Evolutionary conservation across 2,888 invertebrate species (phyloP).

Genomic region (Pardosa pseudoannulata): DNA sequence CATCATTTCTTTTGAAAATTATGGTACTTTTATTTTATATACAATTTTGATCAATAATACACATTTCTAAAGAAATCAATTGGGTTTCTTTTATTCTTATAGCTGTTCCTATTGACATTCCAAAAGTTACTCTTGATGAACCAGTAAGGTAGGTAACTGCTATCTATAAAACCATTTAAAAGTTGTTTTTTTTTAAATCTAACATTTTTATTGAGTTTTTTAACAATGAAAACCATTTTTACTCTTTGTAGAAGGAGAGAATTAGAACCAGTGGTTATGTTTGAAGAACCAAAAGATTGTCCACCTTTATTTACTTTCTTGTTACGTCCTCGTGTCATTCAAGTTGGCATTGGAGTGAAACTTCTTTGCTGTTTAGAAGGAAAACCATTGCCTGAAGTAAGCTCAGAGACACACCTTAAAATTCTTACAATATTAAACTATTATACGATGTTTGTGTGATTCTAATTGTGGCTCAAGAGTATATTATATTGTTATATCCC

Average conservation of each 20-base stretch:
- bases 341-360: conserved; percentile 94
- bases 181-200: not conserved
- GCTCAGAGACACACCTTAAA: too few species aligned
- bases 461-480: too few species aligned
- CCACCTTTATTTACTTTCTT: conserved; percentile 98
- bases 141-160: conserved; percentile 68
- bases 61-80: too few species aligned
- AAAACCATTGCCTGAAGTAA: conserved; percentile 89
- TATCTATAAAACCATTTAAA: too few species aligned
- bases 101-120: conserved; percentile 73
- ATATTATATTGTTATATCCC: too few species aligned
- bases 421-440: too few species aligned
- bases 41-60: too few species aligned
- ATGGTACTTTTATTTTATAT: too few species aligned
- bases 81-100: conserved; percentile 12
- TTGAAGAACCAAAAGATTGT: conserved; percentile 94
- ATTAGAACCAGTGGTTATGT: conserved; percentile 79
- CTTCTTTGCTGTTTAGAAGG: conserved; percentile 96
- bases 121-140: conserved; percentile 66
- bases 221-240: not conserved
- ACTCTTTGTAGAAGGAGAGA: conserved; percentile 50
- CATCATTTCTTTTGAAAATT: too few species aligned
- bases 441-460: too few species aligned
- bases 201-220: not conserved
- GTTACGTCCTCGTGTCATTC: conserved; percentile 98